phyloP scores from a whole-genome alignment of 2,888 invertebrate species.

The Dynastes grantii region DNA sequence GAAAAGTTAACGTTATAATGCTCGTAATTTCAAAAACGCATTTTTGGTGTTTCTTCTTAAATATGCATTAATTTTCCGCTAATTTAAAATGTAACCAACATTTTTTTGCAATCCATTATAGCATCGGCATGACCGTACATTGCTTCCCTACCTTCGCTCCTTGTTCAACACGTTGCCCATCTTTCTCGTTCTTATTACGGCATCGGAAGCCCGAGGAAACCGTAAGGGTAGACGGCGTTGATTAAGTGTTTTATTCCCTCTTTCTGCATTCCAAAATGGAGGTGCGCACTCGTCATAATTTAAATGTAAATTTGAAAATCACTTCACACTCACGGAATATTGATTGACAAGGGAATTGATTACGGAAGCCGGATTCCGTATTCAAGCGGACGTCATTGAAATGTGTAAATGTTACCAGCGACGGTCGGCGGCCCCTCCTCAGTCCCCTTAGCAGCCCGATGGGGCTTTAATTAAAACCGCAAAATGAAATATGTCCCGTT shows the following conservation, averaged over 20 bases:
- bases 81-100: too few relatives aligned
- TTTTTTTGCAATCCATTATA: too few relatives aligned
- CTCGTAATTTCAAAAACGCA: too few relatives aligned
- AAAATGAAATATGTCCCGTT: conserved; percentile 37
- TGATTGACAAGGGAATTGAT: conserved; percentile 56
- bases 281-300: conserved; percentile 60
- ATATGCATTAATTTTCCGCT: too few relatives aligned
- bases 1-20: too few relatives aligned
- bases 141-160: too few relatives aligned
- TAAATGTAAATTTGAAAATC: conserved; percentile 64
- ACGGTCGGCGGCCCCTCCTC: background rate
- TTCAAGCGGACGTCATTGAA: conserved; percentile 33
- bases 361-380: conserved; percentile 26
- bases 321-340: conserved; percentile 58
- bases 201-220: conserved; percentile 30
- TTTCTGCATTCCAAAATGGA: conserved; percentile 54
- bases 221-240: conserved; percentile 55
- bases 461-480: conserved; percentile 44
- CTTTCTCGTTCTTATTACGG: too few relatives aligned
- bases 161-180: too few relatives aligned
- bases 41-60: too few relatives aligned
- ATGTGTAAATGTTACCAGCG: conserved; percentile 41
- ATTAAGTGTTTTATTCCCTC: conserved; percentile 61
- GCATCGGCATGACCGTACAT: too few relatives aligned
- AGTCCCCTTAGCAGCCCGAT: background rate